Evolutionary conservation across 2,888 invertebrate genomes (phyloP), one percentile per base, ranked within the genome.

Genomic region (Diarsia brunnea): DNA sequence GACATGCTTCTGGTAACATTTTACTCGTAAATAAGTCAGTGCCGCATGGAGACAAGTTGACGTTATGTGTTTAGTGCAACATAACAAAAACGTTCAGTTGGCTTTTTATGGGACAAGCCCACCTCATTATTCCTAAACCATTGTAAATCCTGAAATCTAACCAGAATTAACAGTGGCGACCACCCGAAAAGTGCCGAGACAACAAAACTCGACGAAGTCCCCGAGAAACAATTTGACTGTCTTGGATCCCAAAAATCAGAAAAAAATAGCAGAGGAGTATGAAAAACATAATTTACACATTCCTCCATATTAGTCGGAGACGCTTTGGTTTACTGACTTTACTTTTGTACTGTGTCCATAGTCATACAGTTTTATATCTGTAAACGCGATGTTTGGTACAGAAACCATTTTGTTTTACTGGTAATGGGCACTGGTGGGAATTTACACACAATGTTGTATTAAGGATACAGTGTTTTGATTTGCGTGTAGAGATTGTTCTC

Each of bases 331-430:
- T 10, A 58, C 58, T 58, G 58, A 16, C 16, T n/a, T n/a, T 16
- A 58, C 14, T 0, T 58, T 58, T 58, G 58, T 16, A 58, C 58
- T 58, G 58, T 58, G 27, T 16, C 58, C 16, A 16, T 63, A 63
- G 63, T 43, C 43, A 63, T 83, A 79, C 38, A 73, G 65, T 74
- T 81, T 86, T 73, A 77, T 79, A 75, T 76, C 75, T 38, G 68
- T 45, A 45, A 78, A 73, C 72, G 67, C 67, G 67, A 67, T 78
- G 67, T 78, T 68, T 60, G 73, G 38, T 78, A 75, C 66, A 45
- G 65, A 75, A 66, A 71, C 43, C 64, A 69, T 77, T 75, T 69
- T 68, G 64, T 82, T 71, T 79, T 76, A 49, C 67, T 16, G 11
- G 11, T 83, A n/a, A 61, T 21, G 11, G n/a, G n/a, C 3, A 73